These are phyloP conservation scores for Maccullochella peelii DNA, from an alignment of 2,113 vertebrate genomes.

Conservation along the genomic window DNA sequence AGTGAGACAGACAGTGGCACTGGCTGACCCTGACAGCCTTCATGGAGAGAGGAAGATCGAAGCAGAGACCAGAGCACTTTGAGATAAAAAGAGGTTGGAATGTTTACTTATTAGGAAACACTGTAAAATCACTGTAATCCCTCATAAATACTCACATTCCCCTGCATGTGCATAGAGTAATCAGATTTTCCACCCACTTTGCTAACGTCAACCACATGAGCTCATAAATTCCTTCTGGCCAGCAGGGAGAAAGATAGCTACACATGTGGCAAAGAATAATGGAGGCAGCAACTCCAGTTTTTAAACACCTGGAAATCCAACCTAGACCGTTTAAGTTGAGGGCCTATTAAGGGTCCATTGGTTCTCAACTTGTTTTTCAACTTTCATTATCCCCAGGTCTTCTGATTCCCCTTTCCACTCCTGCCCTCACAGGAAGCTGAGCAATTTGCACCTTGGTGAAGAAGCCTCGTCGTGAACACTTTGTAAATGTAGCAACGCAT, in stretches of 20 bases:
- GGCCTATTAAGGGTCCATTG: neutral
- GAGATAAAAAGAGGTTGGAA: constrained; percentile 69
- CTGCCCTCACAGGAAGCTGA: constrained; percentile 63
- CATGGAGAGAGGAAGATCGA: constrained; percentile 96
- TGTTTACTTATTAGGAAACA: neutral
- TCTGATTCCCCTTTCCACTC: constrained; percentile 31
- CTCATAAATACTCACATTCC: neutral
- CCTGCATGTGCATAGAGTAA: no score
- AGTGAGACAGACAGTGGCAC: constrained; percentile 90
- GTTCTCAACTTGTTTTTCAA: constrained; percentile 25
- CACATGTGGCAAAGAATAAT: constrained; percentile 26
- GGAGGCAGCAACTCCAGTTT: neutral
- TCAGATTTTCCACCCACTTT: constrained; percentile 8
- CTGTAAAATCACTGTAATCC: neutral
- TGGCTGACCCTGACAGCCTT: constrained; percentile 84
- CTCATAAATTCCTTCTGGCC: constrained; percentile 43
- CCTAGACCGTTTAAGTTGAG: neutral
- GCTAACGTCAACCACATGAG: constrained; percentile 19
- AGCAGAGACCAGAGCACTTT: constrained; percentile 93
- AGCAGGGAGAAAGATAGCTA: neutral
- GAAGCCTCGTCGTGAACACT: constrained; percentile 71
- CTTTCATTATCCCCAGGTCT: constrained; percentile 54
- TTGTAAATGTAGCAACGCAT: constrained; percentile 78
- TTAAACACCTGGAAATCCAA: constrained; percentile 39
- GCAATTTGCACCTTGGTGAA: constrained; percentile 74